phyloP scores from a whole-genome alignment of 2,888 invertebrate genomes.

The Cryptus viduatorius region DNA sequence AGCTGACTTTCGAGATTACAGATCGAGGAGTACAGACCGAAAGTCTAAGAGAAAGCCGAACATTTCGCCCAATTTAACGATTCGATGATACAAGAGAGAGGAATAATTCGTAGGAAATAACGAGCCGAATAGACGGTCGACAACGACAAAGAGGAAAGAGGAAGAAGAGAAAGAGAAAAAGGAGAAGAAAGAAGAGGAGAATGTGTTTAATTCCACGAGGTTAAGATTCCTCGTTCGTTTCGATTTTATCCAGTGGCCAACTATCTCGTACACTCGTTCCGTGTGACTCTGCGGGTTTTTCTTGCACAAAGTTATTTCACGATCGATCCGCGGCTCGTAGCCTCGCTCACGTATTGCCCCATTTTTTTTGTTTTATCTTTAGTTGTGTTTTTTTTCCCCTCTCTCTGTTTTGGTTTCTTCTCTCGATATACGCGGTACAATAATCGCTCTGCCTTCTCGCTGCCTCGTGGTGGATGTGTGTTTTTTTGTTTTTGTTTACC shows the following conservation, averaged over 20 bases:
- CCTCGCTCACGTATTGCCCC: slow-evolving; percentile 79
- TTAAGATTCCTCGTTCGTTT: slow-evolving; percentile 43
- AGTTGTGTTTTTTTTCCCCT: slow-evolving; percentile 24
- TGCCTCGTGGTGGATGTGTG: no score
- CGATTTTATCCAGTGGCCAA: background rate
- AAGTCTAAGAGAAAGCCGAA: background rate
- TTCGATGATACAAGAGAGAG: no score
- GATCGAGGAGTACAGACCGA: no score
- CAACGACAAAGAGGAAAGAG: background rate
- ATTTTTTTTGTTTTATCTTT: slow-evolving; percentile 72
- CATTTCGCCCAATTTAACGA: background rate
- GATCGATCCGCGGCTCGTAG: slow-evolving; percentile 82
- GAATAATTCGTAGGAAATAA: no score
- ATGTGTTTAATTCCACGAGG: slow-evolving; percentile 43
- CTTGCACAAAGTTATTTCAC: slow-evolving; percentile 79
- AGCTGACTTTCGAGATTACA: background rate
- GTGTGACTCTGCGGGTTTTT: slow-evolving; percentile 57
- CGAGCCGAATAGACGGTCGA: background rate
- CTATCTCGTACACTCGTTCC: slow-evolving; percentile 25
- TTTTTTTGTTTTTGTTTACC: background rate
- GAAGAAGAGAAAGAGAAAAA: slow-evolving; percentile 18
- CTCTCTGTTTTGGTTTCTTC: slow-evolving; percentile 2
- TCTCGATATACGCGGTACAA: background rate
- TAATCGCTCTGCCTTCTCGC: background rate
- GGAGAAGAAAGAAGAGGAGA: slow-evolving; percentile 20